These are phyloP conservation scores for Ellobium chinense DNA, from an alignment of 2,888 invertebrate species.

Conservation along the genomic window DNA sequence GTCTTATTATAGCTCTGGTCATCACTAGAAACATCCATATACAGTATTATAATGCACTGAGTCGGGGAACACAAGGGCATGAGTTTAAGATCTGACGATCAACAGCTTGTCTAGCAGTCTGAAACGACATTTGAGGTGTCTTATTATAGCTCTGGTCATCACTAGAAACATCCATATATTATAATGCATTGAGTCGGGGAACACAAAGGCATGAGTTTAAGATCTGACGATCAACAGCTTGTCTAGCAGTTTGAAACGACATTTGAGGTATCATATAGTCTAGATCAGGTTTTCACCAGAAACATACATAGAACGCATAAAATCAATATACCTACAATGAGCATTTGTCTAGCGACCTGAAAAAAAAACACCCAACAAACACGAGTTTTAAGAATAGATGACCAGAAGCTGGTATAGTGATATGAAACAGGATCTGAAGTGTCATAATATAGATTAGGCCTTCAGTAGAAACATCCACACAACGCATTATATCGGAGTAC, in stretches of 20 bases:
- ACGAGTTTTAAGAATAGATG: too few relatives aligned
- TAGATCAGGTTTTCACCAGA: neutral
- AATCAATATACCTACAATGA: too few relatives aligned
- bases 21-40: neutral
- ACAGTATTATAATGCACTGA: neutral
- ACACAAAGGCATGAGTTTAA: too few relatives aligned
- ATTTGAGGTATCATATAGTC: too few relatives aligned
- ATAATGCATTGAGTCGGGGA: neutral
- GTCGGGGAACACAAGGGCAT: too few relatives aligned
- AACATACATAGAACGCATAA: neutral
- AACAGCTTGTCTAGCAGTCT: conserved; percentile 80
- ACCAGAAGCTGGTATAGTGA: conserved; percentile 80
- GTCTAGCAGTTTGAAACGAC: conserved; percentile 78
- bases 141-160: neutral
- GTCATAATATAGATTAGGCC: neutral
- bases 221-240: conserved; percentile 80
- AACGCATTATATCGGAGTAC: neutral
- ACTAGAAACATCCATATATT: neutral
- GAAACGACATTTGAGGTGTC: too few relatives aligned
- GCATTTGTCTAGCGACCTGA: too few relatives aligned
- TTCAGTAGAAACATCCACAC: neutral
- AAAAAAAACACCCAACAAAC: neutral
- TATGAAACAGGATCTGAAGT: too few relatives aligned
- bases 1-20: neutral
- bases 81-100: too few relatives aligned